Conservation (phyloP, 1,140 invertebrate genomes). For the Odontomachus brunneus region DNA sequence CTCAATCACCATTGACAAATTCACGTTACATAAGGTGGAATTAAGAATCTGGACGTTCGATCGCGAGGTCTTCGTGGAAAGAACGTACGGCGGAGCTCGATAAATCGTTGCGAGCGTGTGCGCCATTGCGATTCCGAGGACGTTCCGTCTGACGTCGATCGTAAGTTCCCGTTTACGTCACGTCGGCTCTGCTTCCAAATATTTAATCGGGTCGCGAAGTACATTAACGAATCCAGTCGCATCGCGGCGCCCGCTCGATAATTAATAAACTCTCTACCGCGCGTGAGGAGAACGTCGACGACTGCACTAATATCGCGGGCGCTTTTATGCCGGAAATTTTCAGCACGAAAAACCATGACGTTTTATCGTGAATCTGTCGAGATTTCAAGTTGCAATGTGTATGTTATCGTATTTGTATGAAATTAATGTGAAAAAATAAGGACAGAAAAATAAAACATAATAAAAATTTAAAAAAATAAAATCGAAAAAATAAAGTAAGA, state of each 20-base stretch:
- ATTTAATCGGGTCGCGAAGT: slow-evolving; percentile 57
- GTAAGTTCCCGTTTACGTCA: slow-evolving; percentile 64
- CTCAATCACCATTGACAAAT: slow-evolving; percentile 29
- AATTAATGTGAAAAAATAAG: no score
- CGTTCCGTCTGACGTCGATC: slow-evolving; percentile 60
- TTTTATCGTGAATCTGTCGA: not conserved
- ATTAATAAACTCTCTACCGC: slow-evolving; percentile 43
- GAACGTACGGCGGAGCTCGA: slow-evolving; percentile 13
- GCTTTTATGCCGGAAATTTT: not conserved
- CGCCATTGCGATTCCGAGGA: slow-evolving; percentile 62
- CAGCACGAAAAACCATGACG: not conserved
- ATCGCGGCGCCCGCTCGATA: not conserved
- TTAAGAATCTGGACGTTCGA: slow-evolving; percentile 14
- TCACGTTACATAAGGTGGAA: slow-evolving; percentile 32
- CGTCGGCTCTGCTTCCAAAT: slow-evolving; percentile 66
- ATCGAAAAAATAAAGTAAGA: no score
- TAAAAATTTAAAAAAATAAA: no score
- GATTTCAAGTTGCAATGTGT: not conserved
- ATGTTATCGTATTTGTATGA: not conserved
- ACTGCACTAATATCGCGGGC: not conserved
- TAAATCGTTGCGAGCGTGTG: slow-evolving; percentile 52
- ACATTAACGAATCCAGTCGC: slow-evolving; percentile 52
- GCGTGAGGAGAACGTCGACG: no score
- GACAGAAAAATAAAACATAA: no score
- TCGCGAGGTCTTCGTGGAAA: slow-evolving; percentile 13